These are phyloP conservation scores for Drosophila nikananu DNA, from an alignment of 1,140 invertebrate species.

Conservation along the genomic window DNA sequence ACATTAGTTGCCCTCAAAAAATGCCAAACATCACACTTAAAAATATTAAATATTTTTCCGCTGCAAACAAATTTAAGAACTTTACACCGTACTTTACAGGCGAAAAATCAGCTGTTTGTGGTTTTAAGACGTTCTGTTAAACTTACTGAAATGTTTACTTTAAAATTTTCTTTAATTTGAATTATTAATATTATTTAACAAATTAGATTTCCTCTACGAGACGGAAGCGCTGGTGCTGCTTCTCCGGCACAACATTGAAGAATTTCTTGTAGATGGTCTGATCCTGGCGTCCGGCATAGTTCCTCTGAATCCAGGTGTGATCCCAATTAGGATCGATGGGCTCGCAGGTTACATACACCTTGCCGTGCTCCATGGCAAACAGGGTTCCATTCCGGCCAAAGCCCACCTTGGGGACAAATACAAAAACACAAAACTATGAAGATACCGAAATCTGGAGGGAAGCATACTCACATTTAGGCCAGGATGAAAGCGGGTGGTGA, in stretches of 20 bases:
- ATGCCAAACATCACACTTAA: too few species aligned
- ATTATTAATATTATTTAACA: constrained; percentile 25
- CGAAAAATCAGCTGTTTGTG: too few species aligned
- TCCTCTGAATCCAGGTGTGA: constrained; percentile 88
- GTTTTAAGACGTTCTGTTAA: too few species aligned
- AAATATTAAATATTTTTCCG: too few species aligned
- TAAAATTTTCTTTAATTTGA: constrained; percentile 4
- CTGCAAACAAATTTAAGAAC: too few species aligned
- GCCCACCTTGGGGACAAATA: constrained; percentile 88
- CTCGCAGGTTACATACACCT: constrained; percentile 92
- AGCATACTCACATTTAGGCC: constrained; percentile 89
- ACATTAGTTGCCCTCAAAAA: too few species aligned
- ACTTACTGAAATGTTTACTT: background rate
- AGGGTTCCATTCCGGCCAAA: constrained; percentile 91
- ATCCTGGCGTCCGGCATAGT: constrained; percentile 88
- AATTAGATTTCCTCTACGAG: constrained; percentile 89
- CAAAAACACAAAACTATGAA: background rate
- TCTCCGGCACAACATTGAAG: constrained; percentile 91
- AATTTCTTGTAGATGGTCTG: constrained; percentile 93
- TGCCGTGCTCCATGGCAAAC: constrained; percentile 90
- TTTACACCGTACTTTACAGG: too few species aligned
- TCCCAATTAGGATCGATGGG: constrained; percentile 90
- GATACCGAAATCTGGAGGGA: too few species aligned
- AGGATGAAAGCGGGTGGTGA: constrained; percentile 91
- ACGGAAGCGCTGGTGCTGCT: constrained; percentile 91